These are phyloP conservation scores for Athalia rosae DNA, from an alignment of 2,888 invertebrate species.

Conservation along the genomic window DNA sequence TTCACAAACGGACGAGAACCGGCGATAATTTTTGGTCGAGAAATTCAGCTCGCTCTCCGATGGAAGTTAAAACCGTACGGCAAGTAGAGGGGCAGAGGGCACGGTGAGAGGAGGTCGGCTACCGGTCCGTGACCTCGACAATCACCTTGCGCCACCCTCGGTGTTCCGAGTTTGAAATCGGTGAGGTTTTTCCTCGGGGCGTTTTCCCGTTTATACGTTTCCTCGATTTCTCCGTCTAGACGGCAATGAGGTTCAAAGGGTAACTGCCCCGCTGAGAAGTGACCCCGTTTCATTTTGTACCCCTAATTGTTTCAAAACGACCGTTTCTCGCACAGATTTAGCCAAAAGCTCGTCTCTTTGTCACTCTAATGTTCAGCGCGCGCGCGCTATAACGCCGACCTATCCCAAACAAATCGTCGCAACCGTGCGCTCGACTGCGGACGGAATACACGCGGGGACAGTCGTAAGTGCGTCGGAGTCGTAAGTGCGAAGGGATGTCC, in stretches of 20 bases:
- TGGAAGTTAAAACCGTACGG: conserved; percentile 28
- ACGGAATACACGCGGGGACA: neutral
- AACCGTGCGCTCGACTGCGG: neutral
- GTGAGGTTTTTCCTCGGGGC: neutral
- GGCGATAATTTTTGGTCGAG: conserved; percentile 4
- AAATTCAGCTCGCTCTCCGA: conserved; percentile 5
- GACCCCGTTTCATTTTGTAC: conserved; percentile 55
- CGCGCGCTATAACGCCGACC: conserved; percentile 33
- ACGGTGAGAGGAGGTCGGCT: conserved; percentile 60
- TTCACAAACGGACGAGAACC: neutral
- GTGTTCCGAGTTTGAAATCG: conserved; percentile 53
- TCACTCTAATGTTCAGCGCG: conserved; percentile 24
- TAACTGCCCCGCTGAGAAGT: conserved; percentile 44
- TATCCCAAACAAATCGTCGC: conserved; percentile 40
- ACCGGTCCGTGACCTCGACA: conserved; percentile 58
- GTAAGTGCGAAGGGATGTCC: conserved; percentile 71
- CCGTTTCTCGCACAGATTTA: conserved; percentile 1
- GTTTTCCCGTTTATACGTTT: neutral
- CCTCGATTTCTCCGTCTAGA: neutral
- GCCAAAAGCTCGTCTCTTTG: conserved; percentile 4
- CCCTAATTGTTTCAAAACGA: conserved; percentile 59
- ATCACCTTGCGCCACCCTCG: conserved; percentile 58
- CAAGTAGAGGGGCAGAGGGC: too few relatives aligned
- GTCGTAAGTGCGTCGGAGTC: conserved; percentile 30
- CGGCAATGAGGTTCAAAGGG: conserved; percentile 22